Evolutionary conservation across 30 jellyfish, hydroid and myxozoan genomes (phyloP).

Genomic region (Rhopilema esculentum): DNA sequence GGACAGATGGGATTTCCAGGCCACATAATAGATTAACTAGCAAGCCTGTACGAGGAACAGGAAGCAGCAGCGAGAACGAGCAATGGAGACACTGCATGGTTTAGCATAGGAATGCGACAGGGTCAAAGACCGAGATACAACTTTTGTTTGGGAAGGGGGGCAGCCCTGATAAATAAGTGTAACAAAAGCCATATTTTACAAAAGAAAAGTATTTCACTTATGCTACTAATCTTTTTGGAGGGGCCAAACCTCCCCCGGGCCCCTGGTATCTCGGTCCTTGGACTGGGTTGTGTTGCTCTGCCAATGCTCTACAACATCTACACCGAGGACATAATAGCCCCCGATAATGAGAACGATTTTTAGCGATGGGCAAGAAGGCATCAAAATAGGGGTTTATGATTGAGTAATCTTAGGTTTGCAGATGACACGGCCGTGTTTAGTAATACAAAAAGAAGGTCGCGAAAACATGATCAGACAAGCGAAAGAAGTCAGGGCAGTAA

Average conservation of each 20-base stretch:
- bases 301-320: slow-evolving; percentile 14
- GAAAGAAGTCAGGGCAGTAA: background rate
- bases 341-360: background rate
- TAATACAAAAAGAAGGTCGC: background rate
- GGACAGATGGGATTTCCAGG: background rate
- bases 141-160: no score
- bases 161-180: no score
- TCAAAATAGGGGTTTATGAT: background rate
- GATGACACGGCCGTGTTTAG: background rate
- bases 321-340: slow-evolving; percentile 1
- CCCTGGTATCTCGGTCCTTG: no score
- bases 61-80: background rate
- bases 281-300: background rate
- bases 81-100: background rate
- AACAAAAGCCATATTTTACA: no score
- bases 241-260: no score
- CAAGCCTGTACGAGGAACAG: background rate
- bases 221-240: no score
- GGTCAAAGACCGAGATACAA: no score
- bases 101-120: background rate
- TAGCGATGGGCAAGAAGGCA: background rate
- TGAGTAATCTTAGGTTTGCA: no score
- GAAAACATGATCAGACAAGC: background rate
- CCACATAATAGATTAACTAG: background rate
- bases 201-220: no score